Evolutionary conservation across 1,140 invertebrate genomes (phyloP), one percentile per base, ranked within the genome.

Genomic region (Lasioglossum baleicum): DNA sequence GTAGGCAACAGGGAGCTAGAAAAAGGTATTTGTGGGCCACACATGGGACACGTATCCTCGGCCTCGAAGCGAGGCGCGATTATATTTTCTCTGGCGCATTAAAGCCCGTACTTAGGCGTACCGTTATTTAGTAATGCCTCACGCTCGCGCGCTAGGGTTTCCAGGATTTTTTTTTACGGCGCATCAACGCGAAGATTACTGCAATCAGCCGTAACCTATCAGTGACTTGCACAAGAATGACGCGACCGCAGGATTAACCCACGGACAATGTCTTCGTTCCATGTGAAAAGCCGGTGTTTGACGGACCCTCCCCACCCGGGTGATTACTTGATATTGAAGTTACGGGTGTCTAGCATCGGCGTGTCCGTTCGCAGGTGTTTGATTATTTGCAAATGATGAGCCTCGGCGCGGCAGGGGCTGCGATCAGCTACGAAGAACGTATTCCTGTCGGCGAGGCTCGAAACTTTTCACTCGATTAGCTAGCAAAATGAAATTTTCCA

Each of bases 121-220:
- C 83, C 85, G 83, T 85, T 86, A 85, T 65, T 85, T 85, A 85
- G 77, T 75, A 83, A 86, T 83, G 63, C 70, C 83, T 80, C 84
- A 75, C 69, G 72, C 80, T 78, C 65, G 40, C 71, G 80, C 72
- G 80, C 72, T 63, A 73, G 68, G 61, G 48, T 86, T 83, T 81
- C 58, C 44, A 75, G 22, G 10, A 85, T 80, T 83, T 68, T 26
- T 65, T 70, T 81, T 48, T 64, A 20, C 73, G 64, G 60, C 69
- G 73, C 77, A 83, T 84, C 74, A 80, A 69, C 85, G 81, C 83
- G 82, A 83, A 83, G 81, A 86, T 86, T 86, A 86, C 85, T 78
- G 83, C 85, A 86, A 86, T 86, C 85, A 86, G 70, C 65, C 70
- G 76, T 85, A 83, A 85, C 73, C 81, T 85, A 83, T 85, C 83